A percentile compares a stretch with the other conserved stretches of the same genome.
Evolutionary conservation across 92 coral and sea anemone species (phyloP).

Genomic region (Montipora capitata): DNA sequence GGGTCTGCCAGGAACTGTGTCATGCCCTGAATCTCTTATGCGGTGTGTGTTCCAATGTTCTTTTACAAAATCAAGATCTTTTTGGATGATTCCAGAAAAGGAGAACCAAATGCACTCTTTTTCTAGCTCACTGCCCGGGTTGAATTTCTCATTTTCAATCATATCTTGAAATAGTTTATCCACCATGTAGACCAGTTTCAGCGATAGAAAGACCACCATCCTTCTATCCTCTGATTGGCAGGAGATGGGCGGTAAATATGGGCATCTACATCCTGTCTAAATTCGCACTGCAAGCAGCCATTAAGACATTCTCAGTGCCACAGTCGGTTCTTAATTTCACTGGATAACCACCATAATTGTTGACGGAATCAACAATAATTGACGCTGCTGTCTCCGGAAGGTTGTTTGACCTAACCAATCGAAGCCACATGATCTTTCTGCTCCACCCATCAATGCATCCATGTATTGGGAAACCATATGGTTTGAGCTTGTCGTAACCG

Average conservation of each 20-base stretch:
- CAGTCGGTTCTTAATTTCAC: too few relatives aligned
- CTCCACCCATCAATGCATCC: too few relatives aligned
- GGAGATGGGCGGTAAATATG: not conserved
- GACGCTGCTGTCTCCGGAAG: too few relatives aligned
- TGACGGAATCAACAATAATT: too few relatives aligned
- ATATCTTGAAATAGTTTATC: constrained; percentile 51
- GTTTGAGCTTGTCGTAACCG: too few relatives aligned
- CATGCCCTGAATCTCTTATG: constrained; percentile 66
- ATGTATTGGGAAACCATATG: too few relatives aligned
- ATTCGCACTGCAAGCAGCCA: too few relatives aligned
- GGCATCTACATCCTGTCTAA: too few relatives aligned
- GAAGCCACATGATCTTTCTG: too few relatives aligned
- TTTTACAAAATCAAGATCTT: constrained; percentile 42
- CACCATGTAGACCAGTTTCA: constrained; percentile 50
- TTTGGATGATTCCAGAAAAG: constrained; percentile 41
- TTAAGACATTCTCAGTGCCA: too few relatives aligned
- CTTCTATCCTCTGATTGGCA: constrained; percentile 48
- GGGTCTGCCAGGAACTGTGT: constrained; percentile 73
- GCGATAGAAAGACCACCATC: constrained; percentile 50
- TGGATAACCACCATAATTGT: too few relatives aligned
- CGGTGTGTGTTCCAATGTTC: constrained; percentile 81
- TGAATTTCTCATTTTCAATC: constrained; percentile 34
- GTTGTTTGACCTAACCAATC: too few relatives aligned
- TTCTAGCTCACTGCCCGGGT: constrained; percentile 45
- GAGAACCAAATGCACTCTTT: constrained; percentile 28